phyloP scores from a whole-genome alignment of 2,797 vertebrate genomes.

The Perodicticus potto region DNA sequence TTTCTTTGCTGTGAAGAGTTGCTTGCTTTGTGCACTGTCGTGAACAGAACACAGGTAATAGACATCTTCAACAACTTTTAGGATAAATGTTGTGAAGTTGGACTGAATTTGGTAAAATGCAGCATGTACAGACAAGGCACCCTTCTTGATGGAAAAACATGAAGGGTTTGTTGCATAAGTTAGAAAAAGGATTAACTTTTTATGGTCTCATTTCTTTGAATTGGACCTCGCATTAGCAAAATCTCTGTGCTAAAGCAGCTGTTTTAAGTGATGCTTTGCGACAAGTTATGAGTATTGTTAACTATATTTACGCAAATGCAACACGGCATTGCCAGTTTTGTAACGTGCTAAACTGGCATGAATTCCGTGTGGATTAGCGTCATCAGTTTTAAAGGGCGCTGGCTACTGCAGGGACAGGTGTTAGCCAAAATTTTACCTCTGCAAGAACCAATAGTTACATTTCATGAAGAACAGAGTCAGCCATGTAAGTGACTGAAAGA shows the following conservation, averaged over 20 bases:
- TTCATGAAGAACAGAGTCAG: background rate
- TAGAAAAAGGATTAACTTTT: background rate
- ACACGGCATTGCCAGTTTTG: background rate
- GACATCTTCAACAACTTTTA: background rate
- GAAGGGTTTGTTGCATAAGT: background rate
- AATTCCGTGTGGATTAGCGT: background rate
- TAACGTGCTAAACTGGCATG: background rate
- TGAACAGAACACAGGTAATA: background rate
- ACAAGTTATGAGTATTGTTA: background rate
- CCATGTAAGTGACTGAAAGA: background rate
- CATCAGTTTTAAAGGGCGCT: background rate
- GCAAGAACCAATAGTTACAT: background rate
- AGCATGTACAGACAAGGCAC: background rate
- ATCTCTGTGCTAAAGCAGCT: background rate
- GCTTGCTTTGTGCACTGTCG: background rate
- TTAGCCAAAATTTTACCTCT: background rate
- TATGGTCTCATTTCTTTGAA: background rate
- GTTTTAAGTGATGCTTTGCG: background rate
- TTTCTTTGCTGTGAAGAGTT: background rate
- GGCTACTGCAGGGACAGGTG: background rate
- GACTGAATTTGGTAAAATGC: background rate
- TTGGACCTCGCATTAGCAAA: background rate
- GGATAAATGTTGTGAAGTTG: background rate
- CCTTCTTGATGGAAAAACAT: background rate
- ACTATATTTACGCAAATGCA: background rate